phyloP scores from a whole-genome alignment of 2,888 invertebrate genomes.

The Aphidoletes aphidimyza region DNA sequence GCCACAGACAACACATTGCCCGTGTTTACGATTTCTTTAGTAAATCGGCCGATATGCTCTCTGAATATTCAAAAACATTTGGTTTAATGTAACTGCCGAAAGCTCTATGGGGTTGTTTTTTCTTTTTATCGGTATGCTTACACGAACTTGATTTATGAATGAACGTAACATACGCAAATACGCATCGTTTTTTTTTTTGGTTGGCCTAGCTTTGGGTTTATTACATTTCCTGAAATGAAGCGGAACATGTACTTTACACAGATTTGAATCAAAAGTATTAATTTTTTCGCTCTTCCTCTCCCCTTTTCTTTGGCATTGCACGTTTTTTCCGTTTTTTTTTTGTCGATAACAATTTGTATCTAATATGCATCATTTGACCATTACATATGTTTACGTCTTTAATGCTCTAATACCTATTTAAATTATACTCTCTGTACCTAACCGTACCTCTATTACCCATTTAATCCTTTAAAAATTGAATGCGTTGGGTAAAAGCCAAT shows the following conservation, averaged over 20 bases:
- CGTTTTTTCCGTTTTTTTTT: too few species aligned
- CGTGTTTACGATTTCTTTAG: not conserved
- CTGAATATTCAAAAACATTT: not conserved
- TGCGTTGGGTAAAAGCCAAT: slow-evolving; percentile 22
- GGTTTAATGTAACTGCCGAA: too few species aligned
- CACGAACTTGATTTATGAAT: slow-evolving; percentile 6
- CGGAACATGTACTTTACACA: not conserved
- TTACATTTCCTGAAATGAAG: not conserved
- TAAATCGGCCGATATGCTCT: not conserved
- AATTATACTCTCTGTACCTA: not conserved
- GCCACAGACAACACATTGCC: not conserved
- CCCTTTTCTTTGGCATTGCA: not conserved
- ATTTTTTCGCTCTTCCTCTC: not conserved
- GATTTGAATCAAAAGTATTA: not conserved
- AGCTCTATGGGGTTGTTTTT: too few species aligned
- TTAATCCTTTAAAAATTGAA: slow-evolving; percentile 8
- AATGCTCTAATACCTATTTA: not conserved
- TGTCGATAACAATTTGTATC: slow-evolving; percentile 3
- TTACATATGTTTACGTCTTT: slow-evolving; percentile 1
- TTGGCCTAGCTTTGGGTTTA: not conserved
- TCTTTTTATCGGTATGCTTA: too few species aligned
- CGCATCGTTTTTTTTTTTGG: not conserved
- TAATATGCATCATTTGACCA: not conserved
- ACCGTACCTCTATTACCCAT: too few species aligned
- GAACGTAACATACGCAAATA: slow-evolving; percentile 37